Percentiles rank a stretch among this genome's conserved stretches.
phyloP scores from a whole-genome alignment of 2,113 vertebrate genomes.

The Tyto alba region DNA sequence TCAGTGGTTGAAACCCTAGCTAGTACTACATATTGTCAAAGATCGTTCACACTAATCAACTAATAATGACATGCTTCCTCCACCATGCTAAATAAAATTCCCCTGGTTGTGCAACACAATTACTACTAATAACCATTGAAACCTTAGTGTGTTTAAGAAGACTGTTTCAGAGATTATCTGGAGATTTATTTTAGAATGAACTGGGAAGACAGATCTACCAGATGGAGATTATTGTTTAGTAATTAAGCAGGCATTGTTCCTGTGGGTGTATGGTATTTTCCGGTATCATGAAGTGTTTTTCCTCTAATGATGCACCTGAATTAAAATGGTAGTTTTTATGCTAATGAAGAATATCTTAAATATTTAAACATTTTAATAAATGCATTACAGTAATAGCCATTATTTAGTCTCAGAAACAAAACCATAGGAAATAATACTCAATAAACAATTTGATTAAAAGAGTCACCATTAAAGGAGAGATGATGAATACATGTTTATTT shows the following conservation, averaged over 20 bases:
- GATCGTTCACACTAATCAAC: constrained; percentile 75
- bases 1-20: constrained; percentile 59
- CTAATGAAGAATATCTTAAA: constrained; percentile 50
- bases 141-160: constrained; percentile 61
- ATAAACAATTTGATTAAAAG: constrained; percentile 34
- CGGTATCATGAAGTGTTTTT: constrained; percentile 51
- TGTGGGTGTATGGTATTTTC: constrained; percentile 62
- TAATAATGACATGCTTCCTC: constrained; percentile 69
- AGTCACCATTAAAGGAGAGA: constrained; percentile 55
- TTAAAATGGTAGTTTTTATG: constrained; percentile 51
- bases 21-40: constrained; percentile 61
- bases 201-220: constrained; percentile 59
- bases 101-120: constrained; percentile 69
- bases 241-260: constrained; percentile 75
- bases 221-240: constrained; percentile 69
- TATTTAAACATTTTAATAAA: constrained; percentile 69
- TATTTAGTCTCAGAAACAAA: constrained; percentile 26
- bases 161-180: constrained; percentile 60
- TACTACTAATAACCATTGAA: constrained; percentile 73
- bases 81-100: constrained; percentile 65
- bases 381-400: constrained; percentile 55
- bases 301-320: constrained; percentile 59
- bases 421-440: neutral
- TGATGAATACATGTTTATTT: constrained; percentile 46
- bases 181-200: constrained; percentile 65